Evolutionary conservation across 2,888 invertebrate species (phyloP).

Genomic region (Agonopterix arenella): DNA sequence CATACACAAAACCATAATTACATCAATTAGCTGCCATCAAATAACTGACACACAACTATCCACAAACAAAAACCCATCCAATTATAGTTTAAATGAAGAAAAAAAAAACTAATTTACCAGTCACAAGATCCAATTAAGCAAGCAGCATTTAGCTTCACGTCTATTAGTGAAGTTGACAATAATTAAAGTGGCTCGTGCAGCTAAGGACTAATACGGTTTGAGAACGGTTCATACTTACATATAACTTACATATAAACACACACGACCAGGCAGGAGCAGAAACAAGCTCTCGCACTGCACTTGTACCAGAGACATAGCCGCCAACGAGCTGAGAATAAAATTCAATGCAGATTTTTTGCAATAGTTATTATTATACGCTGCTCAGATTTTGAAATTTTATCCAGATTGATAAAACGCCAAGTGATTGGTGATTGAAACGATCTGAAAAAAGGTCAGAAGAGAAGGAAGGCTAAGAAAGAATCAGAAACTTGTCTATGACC

Average conservation of each 20-base stretch:
- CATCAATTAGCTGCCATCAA: too few species aligned
- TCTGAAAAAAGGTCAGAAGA: too few species aligned
- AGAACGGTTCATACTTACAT: slow-evolving; percentile 4
- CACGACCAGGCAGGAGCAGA: not conserved
- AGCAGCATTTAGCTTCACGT: slow-evolving; percentile 4
- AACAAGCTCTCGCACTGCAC: slow-evolving; percentile 1
- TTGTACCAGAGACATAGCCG: not conserved
- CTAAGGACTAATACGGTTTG: slow-evolving; percentile 6
- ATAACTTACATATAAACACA: slow-evolving; percentile 5
- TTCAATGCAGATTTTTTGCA: not conserved
- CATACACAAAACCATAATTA: too few species aligned
- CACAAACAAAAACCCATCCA: not conserved
- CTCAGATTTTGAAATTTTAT: too few species aligned
- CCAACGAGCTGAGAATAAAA: not conserved
- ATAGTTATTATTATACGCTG: too few species aligned
- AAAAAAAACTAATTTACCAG: not conserved
- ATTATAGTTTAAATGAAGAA: not conserved
- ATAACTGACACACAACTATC: not conserved
- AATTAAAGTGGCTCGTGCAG: slow-evolving; percentile 32
- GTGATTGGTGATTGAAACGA: too few species aligned
- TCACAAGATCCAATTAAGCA: slow-evolving; percentile 2
- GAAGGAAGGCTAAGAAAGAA: too few species aligned
- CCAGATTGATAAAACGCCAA: too few species aligned
- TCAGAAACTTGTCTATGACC: too few species aligned
- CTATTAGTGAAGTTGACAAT: slow-evolving; percentile 32